Evolutionary conservation across 2,797 vertebrate genomes (phyloP), one percentile per base, ranked within the genome.

Genomic region (Gymnodraco acuticeps): DNA sequence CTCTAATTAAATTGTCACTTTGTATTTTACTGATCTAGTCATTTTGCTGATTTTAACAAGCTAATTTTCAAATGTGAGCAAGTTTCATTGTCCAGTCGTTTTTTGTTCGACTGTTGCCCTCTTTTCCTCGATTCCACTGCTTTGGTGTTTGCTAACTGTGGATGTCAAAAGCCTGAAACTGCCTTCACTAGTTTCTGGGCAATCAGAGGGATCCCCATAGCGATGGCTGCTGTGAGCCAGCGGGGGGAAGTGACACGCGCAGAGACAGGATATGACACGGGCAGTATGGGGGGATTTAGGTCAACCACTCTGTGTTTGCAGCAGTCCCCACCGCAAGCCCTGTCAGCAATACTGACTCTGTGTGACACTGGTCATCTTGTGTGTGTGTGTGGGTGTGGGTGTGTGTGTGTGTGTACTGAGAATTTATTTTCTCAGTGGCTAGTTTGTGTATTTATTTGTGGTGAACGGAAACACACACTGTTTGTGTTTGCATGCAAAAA

Each of bases 231-330:
- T 87, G 87, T 45, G 87, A 88, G 82, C 80, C 76, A 68, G 83
- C 7, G 75, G 84, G 86, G 73, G 87, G 91, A 88, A 87, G 87
- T 89, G 90, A 91, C 85, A 91, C 82, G 65, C 68, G 42, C 85
- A 72, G 42, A 87, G 80, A 77, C 88, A 91, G 91, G 89, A 93
- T 90, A 80, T 92, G 92, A 92, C 89, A 92, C 81, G 73, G 76
- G 74, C 83, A 76, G 86, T 78, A 78, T 82, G 83, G 75, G 82
- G 73, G 85, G 83, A 90, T 89, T 90, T 88, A 88, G 90, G 89
- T 92, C 91, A 89, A 84, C 78, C 82, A 70, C 83, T 85, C 69
- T 73, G 79, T 86, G 84, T 87, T 85, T 84, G 80, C 81, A 63
- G 70, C 70, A 67, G 73, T 84, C 78, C 69, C 65, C 67, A 67